Percentiles rank a stretch among this genome's conserved stretches.
phyloP scores from a whole-genome alignment of 2,113 vertebrate genomes.

The Ceyx cyanopectus region DNA sequence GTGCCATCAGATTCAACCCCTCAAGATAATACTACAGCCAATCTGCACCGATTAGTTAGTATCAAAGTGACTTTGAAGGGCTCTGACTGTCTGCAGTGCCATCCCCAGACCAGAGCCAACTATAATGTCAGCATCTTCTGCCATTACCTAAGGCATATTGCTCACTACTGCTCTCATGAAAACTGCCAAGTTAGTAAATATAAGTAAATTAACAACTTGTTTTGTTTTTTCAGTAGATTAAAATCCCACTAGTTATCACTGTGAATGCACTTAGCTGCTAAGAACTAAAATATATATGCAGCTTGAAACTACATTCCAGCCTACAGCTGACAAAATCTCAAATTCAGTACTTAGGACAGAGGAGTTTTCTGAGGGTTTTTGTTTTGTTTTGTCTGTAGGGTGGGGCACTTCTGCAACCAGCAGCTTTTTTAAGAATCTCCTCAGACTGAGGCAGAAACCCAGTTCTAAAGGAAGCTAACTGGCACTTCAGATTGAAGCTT shows the following conservation, averaged over 20 bases:
- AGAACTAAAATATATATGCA: neutral
- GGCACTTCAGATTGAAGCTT: neutral
- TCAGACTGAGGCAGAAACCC: conserved; percentile 5
- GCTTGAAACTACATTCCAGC: neutral
- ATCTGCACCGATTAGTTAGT: neutral
- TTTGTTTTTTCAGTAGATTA: neutral
- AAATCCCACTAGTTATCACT: neutral
- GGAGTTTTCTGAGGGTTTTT: conserved; percentile 11
- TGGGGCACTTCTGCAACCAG: neutral
- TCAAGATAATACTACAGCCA: neutral
- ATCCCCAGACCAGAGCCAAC: neutral
- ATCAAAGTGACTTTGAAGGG: neutral
- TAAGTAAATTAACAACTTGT: neutral
- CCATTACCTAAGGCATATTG: neutral
- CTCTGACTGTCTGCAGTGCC: neutral
- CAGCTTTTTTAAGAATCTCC: conserved; percentile 14
- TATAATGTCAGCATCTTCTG: neutral
- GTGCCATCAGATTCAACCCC: neutral
- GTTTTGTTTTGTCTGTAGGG: conserved; percentile 15
- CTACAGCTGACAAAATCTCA: conserved; percentile 9
- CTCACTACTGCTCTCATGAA: neutral
- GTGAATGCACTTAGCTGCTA: neutral
- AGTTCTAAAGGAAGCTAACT: neutral
- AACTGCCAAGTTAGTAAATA: neutral
- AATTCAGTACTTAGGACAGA: conserved; percentile 72